These are phyloP conservation scores for Cheiracanthium punctorium DNA, from an alignment of 2,888 invertebrate species.

Conservation along the genomic window DNA sequence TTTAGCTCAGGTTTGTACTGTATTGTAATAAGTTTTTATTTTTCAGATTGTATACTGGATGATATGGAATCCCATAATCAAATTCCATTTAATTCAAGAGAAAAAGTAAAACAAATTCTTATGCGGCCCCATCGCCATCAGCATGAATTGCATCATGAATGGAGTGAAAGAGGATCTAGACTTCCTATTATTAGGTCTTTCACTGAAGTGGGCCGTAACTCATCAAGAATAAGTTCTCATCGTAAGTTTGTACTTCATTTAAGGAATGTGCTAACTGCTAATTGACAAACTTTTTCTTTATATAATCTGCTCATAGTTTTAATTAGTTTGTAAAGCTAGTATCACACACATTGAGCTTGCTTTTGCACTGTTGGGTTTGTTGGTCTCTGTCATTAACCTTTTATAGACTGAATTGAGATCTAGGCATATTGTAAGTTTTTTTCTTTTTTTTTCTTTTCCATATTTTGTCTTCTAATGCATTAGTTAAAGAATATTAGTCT, in stretches of 20 bases:
- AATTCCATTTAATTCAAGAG: conserved; percentile 41
- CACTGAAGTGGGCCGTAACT: conserved; percentile 56
- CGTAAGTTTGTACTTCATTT: conserved; percentile 32
- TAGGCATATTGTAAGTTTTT: no score
- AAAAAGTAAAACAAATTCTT: conserved; percentile 59
- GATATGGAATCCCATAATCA: conserved; percentile 51
- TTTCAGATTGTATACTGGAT: conserved; percentile 65
- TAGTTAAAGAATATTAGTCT: no score
- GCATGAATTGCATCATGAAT: conserved; percentile 70
- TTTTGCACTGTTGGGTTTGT: no score
- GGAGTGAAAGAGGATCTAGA: conserved; percentile 47
- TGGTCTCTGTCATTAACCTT: no score
- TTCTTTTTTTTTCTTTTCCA: no score
- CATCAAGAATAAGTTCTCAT: conserved; percentile 47
- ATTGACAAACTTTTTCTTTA: background rate
- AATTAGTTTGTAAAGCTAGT: background rate
- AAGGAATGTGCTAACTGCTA: background rate
- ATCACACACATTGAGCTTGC: no score
- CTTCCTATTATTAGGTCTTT: conserved; percentile 58
- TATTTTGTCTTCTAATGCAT: no score
- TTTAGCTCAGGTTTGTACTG: no score
- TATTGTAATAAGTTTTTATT: no score
- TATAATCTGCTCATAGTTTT: background rate
- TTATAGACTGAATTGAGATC: no score
- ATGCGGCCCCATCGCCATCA: conserved; percentile 71